These are phyloP conservation scores for Oenanthe melanoleuca DNA, from an alignment of 2,113 vertebrate genomes.

Conservation along the genomic window DNA sequence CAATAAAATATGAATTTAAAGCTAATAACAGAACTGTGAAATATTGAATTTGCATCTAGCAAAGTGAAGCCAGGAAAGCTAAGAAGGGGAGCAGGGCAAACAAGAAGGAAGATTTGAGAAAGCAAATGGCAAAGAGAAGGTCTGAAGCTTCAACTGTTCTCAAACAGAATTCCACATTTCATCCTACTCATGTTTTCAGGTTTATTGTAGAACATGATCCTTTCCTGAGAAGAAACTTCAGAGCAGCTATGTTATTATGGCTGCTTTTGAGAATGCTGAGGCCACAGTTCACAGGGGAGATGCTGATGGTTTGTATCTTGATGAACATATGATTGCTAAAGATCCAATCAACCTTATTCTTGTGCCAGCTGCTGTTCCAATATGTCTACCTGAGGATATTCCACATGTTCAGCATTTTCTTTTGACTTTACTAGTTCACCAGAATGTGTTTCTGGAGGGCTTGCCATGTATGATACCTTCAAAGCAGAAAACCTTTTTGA, in stretches of 20 bases:
- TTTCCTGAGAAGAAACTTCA: not conserved
- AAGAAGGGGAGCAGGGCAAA: not conserved
- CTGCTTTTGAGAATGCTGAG: not conserved
- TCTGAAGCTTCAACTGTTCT: not conserved
- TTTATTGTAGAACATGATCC: not conserved
- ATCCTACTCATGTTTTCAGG: rapidly evolving
- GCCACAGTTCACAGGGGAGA: not conserved
- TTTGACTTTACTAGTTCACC: not conserved
- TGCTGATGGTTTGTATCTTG: not conserved
- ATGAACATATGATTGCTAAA: not conserved
- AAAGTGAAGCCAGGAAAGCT: not conserved
- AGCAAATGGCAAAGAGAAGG: not conserved
- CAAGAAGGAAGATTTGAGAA: not conserved
- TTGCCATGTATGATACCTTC: not conserved
- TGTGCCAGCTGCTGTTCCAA: not conserved
- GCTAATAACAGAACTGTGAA: not conserved
- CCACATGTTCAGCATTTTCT: not conserved
- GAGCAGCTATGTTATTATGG: not conserved
- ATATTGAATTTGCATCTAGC: not conserved
- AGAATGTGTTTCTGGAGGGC: not conserved
- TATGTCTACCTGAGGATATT: not conserved
- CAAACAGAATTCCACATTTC: not conserved
- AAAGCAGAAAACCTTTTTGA: not conserved
- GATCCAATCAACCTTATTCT: not conserved
- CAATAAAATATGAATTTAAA: not conserved